These are phyloP conservation scores for Xerus rutilus DNA, from an alignment of 2,797 vertebrate genomes.

Conservation along the genomic window DNA sequence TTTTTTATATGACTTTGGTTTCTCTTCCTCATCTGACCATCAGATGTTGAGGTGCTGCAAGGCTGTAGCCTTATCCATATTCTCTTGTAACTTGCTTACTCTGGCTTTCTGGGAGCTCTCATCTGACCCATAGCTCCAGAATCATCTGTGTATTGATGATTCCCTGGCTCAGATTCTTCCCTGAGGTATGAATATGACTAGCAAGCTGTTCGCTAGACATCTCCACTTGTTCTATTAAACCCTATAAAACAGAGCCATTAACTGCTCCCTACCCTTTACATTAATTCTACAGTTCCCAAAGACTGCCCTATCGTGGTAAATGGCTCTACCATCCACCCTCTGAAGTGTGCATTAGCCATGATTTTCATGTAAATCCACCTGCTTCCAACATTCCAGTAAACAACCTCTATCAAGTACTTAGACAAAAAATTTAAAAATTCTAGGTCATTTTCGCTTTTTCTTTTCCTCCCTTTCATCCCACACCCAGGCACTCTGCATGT, in stretches of 20 bases:
- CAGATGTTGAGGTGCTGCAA: neutral
- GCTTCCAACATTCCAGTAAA: neutral
- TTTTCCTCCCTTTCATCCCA: neutral
- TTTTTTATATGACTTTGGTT: slow-evolving; percentile 27
- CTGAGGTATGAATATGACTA: slow-evolving; percentile 20
- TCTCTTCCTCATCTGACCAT: neutral
- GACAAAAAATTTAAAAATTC: neutral
- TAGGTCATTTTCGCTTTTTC: neutral
- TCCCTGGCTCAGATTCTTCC: neutral
- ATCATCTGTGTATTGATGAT: neutral
- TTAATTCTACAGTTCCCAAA: neutral
- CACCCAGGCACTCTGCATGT: neutral
- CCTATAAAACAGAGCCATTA: neutral
- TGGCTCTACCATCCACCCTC: neutral
- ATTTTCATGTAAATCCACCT: slow-evolving; percentile 26
- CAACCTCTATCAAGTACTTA: neutral
- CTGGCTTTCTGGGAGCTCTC: neutral
- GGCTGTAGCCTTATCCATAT: neutral
- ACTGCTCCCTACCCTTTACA: neutral
- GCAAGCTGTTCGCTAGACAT: neutral
- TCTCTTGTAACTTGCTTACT: neutral
- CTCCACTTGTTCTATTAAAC: neutral
- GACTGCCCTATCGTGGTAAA: neutral
- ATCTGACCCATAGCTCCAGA: neutral
- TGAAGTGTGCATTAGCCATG: neutral